phyloP scores from a whole-genome alignment of 2,888 invertebrate species.

The Volucella inanis region DNA sequence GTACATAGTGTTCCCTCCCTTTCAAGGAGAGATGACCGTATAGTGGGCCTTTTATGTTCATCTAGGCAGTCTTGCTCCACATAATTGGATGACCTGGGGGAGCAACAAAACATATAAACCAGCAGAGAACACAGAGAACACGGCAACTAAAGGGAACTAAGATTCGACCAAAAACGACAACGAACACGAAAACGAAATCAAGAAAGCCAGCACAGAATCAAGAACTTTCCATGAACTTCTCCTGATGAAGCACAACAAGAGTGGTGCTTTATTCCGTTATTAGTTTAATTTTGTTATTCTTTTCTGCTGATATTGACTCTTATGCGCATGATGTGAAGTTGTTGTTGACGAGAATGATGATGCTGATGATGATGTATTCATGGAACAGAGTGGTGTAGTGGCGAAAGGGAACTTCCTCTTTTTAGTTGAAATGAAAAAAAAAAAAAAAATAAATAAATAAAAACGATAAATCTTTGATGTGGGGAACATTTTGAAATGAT shows the following conservation, averaged over 20 bases:
- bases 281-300: slow-evolving; percentile 62
- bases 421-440: background rate
- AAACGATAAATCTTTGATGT: slow-evolving; percentile 45
- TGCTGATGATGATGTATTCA: slow-evolving; percentile 41
- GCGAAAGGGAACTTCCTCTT: slow-evolving; percentile 25
- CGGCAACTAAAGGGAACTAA: background rate
- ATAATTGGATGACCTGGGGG: slow-evolving; percentile 29
- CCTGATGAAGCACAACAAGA: slow-evolving; percentile 32
- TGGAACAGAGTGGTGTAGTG: slow-evolving; percentile 22
- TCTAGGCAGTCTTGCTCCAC: slow-evolving; percentile 28
- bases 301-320: slow-evolving; percentile 38
- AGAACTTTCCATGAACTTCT: slow-evolving; percentile 49
- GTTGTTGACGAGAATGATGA: slow-evolving; percentile 13
- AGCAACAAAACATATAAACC: slow-evolving; percentile 43
- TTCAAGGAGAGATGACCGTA: slow-evolving; percentile 40
- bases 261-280: slow-evolving; percentile 61
- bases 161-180: no score
- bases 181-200: background rate
- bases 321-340: slow-evolving; percentile 67
- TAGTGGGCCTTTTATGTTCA: slow-evolving; percentile 43
- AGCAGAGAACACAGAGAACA: slow-evolving; percentile 21
- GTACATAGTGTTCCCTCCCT: background rate
- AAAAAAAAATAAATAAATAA: background rate
- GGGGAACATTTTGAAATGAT: slow-evolving; percentile 44
- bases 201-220: background rate